Conservation (phyloP, 2,797 vertebrate genomes). For the Delichon dasypus region DNA sequence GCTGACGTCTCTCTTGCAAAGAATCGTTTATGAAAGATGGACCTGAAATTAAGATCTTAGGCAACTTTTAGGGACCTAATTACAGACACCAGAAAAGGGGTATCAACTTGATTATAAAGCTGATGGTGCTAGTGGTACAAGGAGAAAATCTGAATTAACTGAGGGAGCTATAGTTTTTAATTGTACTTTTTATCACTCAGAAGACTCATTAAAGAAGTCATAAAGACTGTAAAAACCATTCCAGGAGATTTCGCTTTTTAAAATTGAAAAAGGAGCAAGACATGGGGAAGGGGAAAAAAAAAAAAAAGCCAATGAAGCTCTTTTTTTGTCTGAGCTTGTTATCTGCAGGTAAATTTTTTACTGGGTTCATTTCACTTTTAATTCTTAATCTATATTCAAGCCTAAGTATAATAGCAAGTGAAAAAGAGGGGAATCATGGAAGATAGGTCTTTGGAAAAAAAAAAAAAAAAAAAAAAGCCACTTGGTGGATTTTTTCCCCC, state of each 20-base stretch:
- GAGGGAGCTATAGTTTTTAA: slow-evolving; percentile 17
- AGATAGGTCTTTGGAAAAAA: neutral
- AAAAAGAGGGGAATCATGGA: neutral
- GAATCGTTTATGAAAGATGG: neutral
- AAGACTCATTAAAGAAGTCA: slow-evolving; percentile 34
- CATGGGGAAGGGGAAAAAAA: neutral
- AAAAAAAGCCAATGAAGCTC: neutral
- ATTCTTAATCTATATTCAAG: slow-evolving; percentile 49
- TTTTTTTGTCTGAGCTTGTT: neutral
- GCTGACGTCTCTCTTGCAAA: neutral
- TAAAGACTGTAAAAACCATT: slow-evolving; percentile 1
- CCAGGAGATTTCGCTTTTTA: neutral
- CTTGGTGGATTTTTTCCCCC: neutral
- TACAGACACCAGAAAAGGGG: neutral
- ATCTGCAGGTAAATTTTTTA: slow-evolving; percentile 25
- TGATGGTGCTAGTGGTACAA: neutral
- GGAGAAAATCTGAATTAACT: slow-evolving; percentile 36
- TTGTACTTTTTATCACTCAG: slow-evolving; percentile 27
- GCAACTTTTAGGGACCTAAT: neutral
- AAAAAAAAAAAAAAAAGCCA: neutral
- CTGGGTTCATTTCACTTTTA: slow-evolving; percentile 21
- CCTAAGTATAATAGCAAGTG: neutral
- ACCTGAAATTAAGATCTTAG: neutral
- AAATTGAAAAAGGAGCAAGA: slow-evolving; percentile 23
- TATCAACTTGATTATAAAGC: neutral